Conservation (phyloP, 2,888 invertebrate genomes). For the Schizotus pectinicornis region DNA sequence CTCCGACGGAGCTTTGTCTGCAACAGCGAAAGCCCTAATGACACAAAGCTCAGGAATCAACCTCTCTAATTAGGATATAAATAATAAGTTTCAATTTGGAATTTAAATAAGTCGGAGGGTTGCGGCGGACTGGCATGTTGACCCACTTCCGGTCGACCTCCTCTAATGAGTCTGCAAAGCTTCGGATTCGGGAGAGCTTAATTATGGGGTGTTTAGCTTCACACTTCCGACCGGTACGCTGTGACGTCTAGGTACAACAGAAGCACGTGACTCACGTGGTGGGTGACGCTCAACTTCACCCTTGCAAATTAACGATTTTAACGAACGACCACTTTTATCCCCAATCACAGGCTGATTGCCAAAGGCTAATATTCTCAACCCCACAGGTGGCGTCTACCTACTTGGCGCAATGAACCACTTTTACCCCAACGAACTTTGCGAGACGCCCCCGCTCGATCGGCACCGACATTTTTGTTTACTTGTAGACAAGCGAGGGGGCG, state of each 20-base stretch:
- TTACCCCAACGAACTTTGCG: no score
- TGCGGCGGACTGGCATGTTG: slow-evolving; percentile 9
- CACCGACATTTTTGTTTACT: no score
- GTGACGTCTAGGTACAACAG: slow-evolving; percentile 6
- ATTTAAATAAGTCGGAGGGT: background rate
- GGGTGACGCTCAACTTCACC: background rate
- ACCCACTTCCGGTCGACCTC: slow-evolving; percentile 17
- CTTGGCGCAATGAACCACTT: no score
- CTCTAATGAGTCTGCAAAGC: slow-evolving; percentile 27
- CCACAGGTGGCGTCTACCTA: no score
- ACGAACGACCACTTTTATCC: background rate
- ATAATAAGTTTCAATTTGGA: background rate
- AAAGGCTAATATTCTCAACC: no score
- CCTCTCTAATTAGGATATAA: background rate
- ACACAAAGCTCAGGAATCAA: background rate
- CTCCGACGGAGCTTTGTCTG: slow-evolving; percentile 93
- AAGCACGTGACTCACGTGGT: background rate
- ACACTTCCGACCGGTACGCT: slow-evolving; percentile 17
- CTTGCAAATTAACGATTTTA: background rate
- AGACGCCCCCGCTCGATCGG: no score
- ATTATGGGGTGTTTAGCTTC: slow-evolving; percentile 24
- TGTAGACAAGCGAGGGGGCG: no score
- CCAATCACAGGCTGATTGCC: no score
- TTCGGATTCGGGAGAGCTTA: slow-evolving; percentile 20
- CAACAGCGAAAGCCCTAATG: slow-evolving; percentile 51